Base-by-base conservation (phyloP, 2,888 invertebrate species). In the Amphipyra berbera region DNA sequence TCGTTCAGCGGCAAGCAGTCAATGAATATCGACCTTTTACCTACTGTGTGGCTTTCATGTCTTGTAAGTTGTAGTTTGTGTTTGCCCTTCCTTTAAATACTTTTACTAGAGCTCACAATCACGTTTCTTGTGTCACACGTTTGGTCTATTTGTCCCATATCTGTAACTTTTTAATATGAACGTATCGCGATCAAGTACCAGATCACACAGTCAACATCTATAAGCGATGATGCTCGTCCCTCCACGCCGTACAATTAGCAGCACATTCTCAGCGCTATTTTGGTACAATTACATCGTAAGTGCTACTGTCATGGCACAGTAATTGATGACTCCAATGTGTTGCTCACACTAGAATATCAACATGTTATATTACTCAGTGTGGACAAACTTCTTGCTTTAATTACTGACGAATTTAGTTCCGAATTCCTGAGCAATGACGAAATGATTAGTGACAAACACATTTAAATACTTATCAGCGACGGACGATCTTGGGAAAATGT, bases 371-470 rank as follows among this genome's bases (percentile, higher is more conserved):
- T 35, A 55, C 44, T 48, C 60, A 58, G 14, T 10, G 5, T 38
- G 12, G 50, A 12, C 30, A 21, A 50, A 52, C 52, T 56, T 9
- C 37, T 42, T 35, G 38, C 44, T 44, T 54, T 57, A 61, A 73
- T 62, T 68, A 68, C 38, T 44, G 6, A 62, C 57, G 37, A 64
- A 58, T 60, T 56, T 33, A 48, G 58, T 67, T 65, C 65, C 61
- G 68, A 63, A 75, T 76, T 65, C 68, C 53, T 54, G 30, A 9
- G 35, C 38, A 33, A 41, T 69, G 72, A 74, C 61, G 15, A 33
- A 6, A 10, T 15, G 1, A 35, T 15, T 14, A 1, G 15, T 59
- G 55, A 56, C 30, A 30, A 41, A 52, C 58, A 54, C 49, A 15
- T 42, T 49, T 13, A 42, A 6, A 30, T 30, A 30, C 30, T 49